These are phyloP conservation scores for Naso thynnoides DNA, from an alignment of 2,797 vertebrate species.

Conservation along the genomic window DNA sequence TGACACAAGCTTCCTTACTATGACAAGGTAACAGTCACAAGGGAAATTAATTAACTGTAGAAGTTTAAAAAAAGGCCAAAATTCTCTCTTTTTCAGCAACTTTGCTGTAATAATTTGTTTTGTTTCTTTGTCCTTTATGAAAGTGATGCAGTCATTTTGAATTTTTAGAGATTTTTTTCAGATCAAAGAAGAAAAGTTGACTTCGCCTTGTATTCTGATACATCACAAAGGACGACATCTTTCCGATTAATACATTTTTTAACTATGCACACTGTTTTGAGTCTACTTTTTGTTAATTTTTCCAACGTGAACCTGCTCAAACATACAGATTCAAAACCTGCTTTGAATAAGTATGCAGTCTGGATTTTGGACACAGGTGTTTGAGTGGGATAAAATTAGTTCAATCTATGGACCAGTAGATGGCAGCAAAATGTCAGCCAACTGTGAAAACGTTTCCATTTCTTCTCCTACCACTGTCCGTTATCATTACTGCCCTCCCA, in stretches of 20 bases:
- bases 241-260: background rate
- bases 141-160: background rate
- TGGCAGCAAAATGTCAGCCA: constrained; percentile 67
- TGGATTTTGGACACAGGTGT: background rate
- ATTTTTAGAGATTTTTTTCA: too few species aligned
- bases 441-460: background rate
- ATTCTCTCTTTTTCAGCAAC: background rate
- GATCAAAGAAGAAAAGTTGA: too few species aligned
- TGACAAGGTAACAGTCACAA: too few species aligned
- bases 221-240: background rate
- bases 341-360: background rate
- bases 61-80: background rate
- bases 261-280: background rate
- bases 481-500: constrained; percentile 32
- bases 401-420: constrained; percentile 57
- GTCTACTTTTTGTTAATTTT: background rate
- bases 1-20: too few species aligned
- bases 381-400: background rate
- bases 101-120: background rate
- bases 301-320: background rate
- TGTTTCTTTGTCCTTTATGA: background rate
- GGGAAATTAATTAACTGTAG: too few species aligned
- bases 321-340: background rate
- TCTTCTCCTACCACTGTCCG: constrained; percentile 5
- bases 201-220: too few species aligned